A percentile compares a stretch with the other conserved stretches of the same genome.
phyloP scores from a whole-genome alignment of 1,140 invertebrate genomes.

The Pentalonia nigronervosa region DNA sequence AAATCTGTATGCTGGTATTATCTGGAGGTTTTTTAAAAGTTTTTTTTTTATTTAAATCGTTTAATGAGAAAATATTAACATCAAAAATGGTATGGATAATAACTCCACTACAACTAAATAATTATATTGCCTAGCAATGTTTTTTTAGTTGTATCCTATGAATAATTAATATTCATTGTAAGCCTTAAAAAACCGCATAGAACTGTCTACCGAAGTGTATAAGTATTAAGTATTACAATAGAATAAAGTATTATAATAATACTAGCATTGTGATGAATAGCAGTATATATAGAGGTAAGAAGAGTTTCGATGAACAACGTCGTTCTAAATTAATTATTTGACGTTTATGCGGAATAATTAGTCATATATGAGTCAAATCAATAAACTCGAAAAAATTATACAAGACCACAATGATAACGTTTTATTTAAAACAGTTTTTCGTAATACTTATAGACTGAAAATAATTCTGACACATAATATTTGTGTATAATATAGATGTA shows the following conservation, averaged over 20 bases:
- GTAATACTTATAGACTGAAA: neutral
- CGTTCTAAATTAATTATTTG: neutral
- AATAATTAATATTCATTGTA: slow-evolving; percentile 3
- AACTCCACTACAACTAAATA: neutral
- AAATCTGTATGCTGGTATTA: neutral
- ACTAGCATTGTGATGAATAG: neutral
- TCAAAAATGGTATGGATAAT: neutral
- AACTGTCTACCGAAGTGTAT: neutral
- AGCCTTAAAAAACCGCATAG: neutral
- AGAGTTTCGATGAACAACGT: neutral
- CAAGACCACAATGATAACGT: neutral
- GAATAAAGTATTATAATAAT: neutral
- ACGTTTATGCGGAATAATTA: neutral
- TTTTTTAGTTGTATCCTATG: neutral
- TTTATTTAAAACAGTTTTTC: neutral
- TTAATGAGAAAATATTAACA: neutral
- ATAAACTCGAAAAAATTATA: neutral
- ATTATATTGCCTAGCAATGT: neutral
- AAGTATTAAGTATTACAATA: neutral
- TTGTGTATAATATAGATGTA: neutral
- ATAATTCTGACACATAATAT: neutral
- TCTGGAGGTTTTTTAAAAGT: neutral
- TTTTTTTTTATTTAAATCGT: neutral
- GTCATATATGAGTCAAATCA: neutral
- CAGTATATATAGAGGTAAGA: neutral